These are phyloP conservation scores for Origma solitaria DNA, from an alignment of 2,113 vertebrate genomes.

Conservation along the genomic window DNA sequence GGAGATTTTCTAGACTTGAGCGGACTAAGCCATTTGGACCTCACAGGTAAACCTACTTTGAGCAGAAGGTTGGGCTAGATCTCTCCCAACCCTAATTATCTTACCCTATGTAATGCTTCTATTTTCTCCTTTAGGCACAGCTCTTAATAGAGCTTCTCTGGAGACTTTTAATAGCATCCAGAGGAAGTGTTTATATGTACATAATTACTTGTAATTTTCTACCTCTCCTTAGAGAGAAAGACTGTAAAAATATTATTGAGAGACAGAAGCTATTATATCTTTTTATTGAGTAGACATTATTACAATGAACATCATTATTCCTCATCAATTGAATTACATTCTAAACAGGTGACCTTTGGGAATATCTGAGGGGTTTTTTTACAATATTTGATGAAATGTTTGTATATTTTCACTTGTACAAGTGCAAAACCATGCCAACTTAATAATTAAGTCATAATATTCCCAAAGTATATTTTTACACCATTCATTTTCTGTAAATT, in stretches of 20 bases:
- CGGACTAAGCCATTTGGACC: neutral
- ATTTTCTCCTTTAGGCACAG: neutral
- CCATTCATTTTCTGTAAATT: neutral
- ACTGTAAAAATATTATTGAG: neutral
- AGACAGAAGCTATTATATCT: neutral
- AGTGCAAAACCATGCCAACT: neutral
- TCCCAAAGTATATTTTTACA: neutral
- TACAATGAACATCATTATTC: neutral
- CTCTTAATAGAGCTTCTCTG: neutral
- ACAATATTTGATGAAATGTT: neutral
- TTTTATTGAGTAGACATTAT: neutral
- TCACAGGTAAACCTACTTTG: neutral
- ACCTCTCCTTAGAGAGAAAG: neutral
- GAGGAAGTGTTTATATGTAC: conserved; percentile 9
- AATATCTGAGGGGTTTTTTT: neutral
- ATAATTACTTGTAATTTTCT: conserved; percentile 29
- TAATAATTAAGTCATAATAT: neutral
- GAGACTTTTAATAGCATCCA: conserved; percentile 1
- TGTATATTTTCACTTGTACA: neutral
- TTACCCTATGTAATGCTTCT: neutral
- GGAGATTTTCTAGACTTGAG: neutral
- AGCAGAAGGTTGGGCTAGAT: neutral
- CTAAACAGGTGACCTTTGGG: neutral
- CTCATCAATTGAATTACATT: neutral
- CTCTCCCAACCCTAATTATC: neutral